Evolutionary conservation across 2,888 invertebrate species (phyloP).

Genomic region (Lottia gigantea): DNA sequence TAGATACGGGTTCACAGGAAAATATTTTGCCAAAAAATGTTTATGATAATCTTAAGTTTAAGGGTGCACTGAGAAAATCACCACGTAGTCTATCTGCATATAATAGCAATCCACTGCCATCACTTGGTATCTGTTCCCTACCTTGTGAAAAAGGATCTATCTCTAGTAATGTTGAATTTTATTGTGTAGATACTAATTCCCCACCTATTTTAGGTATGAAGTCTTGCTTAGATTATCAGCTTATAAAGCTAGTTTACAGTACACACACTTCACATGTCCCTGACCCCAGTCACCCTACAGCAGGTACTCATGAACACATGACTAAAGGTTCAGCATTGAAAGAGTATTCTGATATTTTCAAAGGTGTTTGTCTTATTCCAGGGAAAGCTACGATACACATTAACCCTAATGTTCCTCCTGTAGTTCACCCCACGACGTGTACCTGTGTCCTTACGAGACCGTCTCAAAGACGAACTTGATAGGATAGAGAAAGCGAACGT

Average conservation of each 20-base stretch:
- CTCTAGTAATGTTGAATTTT: background rate
- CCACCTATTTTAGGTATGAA: conserved; percentile 16
- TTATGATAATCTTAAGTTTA: background rate
- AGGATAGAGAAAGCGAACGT: background rate
- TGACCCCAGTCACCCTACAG: no score
- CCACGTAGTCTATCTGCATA: background rate
- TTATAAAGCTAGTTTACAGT: conserved; percentile 16
- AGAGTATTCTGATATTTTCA: conserved; percentile 17
- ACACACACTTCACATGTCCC: background rate
- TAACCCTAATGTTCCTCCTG: background rate
- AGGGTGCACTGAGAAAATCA: background rate
- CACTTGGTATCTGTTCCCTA: background rate
- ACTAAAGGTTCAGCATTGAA: conserved; percentile 3
- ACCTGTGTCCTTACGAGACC: background rate
- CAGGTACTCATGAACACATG: background rate
- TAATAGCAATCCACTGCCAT: conserved; percentile 1
- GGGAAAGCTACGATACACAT: conserved; percentile 10
- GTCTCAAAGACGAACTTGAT: background rate
- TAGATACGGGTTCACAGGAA: conserved; percentile 2
- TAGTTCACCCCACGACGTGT: background rate
- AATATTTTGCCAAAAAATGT: background rate
- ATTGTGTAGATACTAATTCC: background rate
- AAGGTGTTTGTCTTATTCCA: conserved; percentile 13
- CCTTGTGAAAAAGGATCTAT: conserved; percentile 1
- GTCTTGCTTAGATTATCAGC: conserved; percentile 5